Evolutionary conservation across 2,888 invertebrate genomes (phyloP), one percentile per base, ranked within the genome.

Genomic region (Galerucella pusilla): DNA sequence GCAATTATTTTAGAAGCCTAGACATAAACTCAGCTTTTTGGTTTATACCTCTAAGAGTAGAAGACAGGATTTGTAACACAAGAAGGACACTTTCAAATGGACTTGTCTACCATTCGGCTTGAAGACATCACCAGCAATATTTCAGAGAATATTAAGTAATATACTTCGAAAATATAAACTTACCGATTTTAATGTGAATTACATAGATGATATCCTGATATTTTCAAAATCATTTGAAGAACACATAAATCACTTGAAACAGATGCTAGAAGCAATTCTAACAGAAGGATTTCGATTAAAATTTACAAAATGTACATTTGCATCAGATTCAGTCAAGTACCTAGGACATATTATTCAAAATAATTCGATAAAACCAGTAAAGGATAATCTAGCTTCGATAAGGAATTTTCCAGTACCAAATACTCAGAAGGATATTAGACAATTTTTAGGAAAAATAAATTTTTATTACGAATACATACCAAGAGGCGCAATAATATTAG

Each of bases 11-110:
- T 4, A 5, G 68, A 60, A 63, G 35, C 14, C 52, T 73, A 14
- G 73, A 73, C 42, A 61, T 73, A 16, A 73, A 73, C 46, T 73
- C 67, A 9, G 73, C 73, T 1, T 73, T 73, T 63, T 61, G 73
- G 73, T 68, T 45, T 2, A 73, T 73, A 12, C 67, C 73, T 2
- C 7, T 72, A 16, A 6, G 60, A 11, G 20, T 66, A 45, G 7
- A 28, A 66, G 73, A 73, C 35, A 67, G 68, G 61, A 6, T 73
- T 73, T 61, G 54, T 68, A 4, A 73, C 73, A 16, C 65, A 73
- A 42, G 73, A 68, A 45, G 64, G 68, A 14, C 68, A 73, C 45
- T 64, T 64, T 16, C 73, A 73, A 49, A n/a, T 64, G 68, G 68
- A 73, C 63, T 16, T 59, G 59, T n/a, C 35, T 35, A 35, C 35